A percentile compares a stretch with the other conserved stretches of the same genome.
Conservation (phyloP, 1,140 invertebrate genomes). For the Samia ricini region DNA sequence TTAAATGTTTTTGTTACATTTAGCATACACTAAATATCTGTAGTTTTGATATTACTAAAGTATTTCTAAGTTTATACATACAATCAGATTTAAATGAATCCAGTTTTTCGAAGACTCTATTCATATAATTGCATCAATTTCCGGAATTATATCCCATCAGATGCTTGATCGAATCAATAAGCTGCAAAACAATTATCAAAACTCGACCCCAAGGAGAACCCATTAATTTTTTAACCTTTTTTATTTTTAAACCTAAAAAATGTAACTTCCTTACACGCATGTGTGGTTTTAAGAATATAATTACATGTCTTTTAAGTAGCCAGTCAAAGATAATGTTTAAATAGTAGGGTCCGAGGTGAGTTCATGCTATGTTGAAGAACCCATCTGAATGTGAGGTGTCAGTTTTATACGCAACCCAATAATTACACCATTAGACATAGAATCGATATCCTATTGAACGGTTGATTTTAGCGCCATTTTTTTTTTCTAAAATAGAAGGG, state of each 20-base stretch:
- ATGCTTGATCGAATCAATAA: slow-evolving; percentile 40
- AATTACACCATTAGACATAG: slow-evolving; percentile 70
- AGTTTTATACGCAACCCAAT: slow-evolving; percentile 64
- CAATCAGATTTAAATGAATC: neutral
- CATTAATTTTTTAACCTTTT: slow-evolving; percentile 57
- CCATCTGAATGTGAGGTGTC: slow-evolving; percentile 48
- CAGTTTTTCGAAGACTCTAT: neutral
- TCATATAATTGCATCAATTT: slow-evolving; percentile 23
- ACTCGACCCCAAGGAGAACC: slow-evolving; percentile 44
- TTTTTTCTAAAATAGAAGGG: slow-evolving; percentile 20
- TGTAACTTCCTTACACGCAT: slow-evolving; percentile 31
- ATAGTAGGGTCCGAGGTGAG: slow-evolving; percentile 64
- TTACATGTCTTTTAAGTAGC: slow-evolving; percentile 63
- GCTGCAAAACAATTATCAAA: slow-evolving; percentile 40
- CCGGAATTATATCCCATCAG: slow-evolving; percentile 18
- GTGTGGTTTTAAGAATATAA: slow-evolving; percentile 33
- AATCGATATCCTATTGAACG: slow-evolving; percentile 67
- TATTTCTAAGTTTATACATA: neutral
- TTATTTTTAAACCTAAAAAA: slow-evolving; percentile 12
- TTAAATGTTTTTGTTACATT: too few species aligned
- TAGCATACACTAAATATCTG: too few species aligned
- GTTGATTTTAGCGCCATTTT: slow-evolving; percentile 27
- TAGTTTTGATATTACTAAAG: neutral
- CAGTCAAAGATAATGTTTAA: slow-evolving; percentile 75
- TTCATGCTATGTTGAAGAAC: slow-evolving; percentile 43